Percentiles rank a stretch among this genome's conserved stretches.
phyloP scores from a whole-genome alignment of 2,113 vertebrate genomes.

The Xenopus laevis region DNA sequence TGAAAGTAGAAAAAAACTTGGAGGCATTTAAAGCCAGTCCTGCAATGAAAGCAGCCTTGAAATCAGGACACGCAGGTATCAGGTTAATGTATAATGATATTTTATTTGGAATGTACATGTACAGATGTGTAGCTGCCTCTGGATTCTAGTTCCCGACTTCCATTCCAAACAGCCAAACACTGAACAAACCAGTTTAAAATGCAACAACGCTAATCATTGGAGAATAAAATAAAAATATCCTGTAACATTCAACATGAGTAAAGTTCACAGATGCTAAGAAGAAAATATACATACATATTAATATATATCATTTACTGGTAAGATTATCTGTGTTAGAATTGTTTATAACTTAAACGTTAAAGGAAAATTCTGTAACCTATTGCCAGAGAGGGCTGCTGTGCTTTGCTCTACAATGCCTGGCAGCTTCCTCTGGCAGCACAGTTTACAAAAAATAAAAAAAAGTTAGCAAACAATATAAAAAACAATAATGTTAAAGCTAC shows the following conservation, averaged over 20 bases:
- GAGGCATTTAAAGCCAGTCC: no score
- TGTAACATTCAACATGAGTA: constrained; percentile 16
- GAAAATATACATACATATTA: constrained; percentile 11
- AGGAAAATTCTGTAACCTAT: constrained; percentile 14
- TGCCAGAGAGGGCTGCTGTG: constrained; percentile 1
- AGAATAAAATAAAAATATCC: neutral
- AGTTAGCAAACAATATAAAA: constrained; percentile 29
- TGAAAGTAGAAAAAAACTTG: no score
- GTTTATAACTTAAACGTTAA: constrained; percentile 42
- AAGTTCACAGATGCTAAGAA: constrained; percentile 8
- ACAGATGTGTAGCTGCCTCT: constrained; percentile 55
- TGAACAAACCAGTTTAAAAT: neutral
- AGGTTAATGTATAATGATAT: constrained; percentile 58
- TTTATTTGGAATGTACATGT: constrained; percentile 73
- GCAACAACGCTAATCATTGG: constrained; percentile 17
- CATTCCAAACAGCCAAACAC: neutral
- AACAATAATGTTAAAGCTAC: constrained; percentile 33
- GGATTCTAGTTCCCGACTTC: constrained; percentile 28
- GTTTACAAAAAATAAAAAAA: neutral
- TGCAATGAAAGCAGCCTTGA: no score
- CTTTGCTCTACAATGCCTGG: neutral
- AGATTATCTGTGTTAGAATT: constrained; percentile 24
- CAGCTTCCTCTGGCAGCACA: neutral
- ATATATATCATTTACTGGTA: constrained; percentile 17
- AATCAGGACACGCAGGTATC: no score